Conservation (phyloP, 2,888 invertebrate species). For the Drosophila pseudotalamancana region DNA sequence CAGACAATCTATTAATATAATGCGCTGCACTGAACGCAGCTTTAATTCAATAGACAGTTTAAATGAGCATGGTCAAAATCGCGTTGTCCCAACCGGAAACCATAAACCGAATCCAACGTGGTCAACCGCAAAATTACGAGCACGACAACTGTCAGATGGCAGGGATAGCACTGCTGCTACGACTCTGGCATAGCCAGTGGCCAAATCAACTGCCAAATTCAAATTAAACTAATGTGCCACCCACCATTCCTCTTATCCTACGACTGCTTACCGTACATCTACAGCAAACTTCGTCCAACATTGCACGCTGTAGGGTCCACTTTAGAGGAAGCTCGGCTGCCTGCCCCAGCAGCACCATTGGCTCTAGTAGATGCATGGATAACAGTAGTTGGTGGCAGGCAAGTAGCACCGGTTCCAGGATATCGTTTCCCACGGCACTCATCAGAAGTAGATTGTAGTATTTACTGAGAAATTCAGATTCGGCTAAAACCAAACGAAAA, state of each 20-base stretch:
- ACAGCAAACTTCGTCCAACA: slow-evolving; percentile 81
- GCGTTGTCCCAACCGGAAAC: slow-evolving; percentile 14
- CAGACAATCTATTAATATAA: slow-evolving; percentile 74
- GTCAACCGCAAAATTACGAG: slow-evolving; percentile 74
- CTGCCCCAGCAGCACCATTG: slow-evolving; percentile 68
- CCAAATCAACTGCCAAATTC: slow-evolving; percentile 60
- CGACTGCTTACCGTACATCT: slow-evolving; percentile 56
- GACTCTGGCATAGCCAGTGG: slow-evolving; percentile 12
- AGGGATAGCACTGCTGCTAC: slow-evolving; percentile 39
- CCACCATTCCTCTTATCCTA: neutral
- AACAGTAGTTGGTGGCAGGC: slow-evolving; percentile 80
- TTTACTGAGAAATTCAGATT: slow-evolving; percentile 82
- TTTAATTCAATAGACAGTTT: slow-evolving; percentile 48
- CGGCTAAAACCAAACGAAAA: slow-evolving; percentile 78
- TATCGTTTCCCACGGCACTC: slow-evolving; percentile 44
- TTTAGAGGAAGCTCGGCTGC: slow-evolving; percentile 57
- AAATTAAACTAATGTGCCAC: slow-evolving; percentile 75
- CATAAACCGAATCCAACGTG: slow-evolving; percentile 56
- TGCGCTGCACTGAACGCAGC: slow-evolving; percentile 39
- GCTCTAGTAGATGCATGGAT: slow-evolving; percentile 80
- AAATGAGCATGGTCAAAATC: slow-evolving; percentile 24
- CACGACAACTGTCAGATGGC: slow-evolving; percentile 67
- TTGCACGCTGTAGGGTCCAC: slow-evolving; percentile 69
- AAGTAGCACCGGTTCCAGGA: slow-evolving; percentile 64
- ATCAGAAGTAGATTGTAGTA: slow-evolving; percentile 76